These are phyloP conservation scores for Ennomos erosarius DNA, from an alignment of 2,888 invertebrate genomes.

Conservation along the genomic window DNA sequence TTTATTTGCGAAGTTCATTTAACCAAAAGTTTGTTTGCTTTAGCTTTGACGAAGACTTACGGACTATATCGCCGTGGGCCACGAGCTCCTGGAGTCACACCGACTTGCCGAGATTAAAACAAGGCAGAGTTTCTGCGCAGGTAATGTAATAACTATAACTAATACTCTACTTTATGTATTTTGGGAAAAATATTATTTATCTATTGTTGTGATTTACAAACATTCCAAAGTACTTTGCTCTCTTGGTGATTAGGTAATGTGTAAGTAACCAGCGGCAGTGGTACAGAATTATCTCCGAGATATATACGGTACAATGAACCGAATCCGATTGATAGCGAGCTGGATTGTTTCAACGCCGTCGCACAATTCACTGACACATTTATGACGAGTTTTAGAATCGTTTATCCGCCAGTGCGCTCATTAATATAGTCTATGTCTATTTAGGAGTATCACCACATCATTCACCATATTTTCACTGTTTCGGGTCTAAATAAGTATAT, in stretches of 20 bases:
- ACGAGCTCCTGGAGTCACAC: constrained; percentile 92
- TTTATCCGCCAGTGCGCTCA: background rate
- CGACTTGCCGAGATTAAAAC: constrained; percentile 89
- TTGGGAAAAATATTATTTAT: constrained; percentile 7
- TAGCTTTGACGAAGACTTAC: constrained; percentile 87
- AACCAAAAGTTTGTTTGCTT: constrained; percentile 38
- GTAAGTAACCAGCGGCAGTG: constrained; percentile 27
- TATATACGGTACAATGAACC: constrained; percentile 48
- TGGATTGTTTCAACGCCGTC: constrained; percentile 50
- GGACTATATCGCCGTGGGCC: constrained; percentile 90
- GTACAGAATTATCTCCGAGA: constrained; percentile 42
- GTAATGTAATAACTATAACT: constrained; percentile 60
- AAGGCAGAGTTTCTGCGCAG: constrained; percentile 92
- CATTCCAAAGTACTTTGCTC: constrained; percentile 17
- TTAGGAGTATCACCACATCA: too few relatives aligned
- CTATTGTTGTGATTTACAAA: constrained; percentile 16
- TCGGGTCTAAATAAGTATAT: too few relatives aligned
- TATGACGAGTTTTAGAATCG: constrained; percentile 20
- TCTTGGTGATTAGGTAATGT: constrained; percentile 30
- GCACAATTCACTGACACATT: constrained; percentile 42
- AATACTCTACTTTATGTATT: constrained; percentile 5
- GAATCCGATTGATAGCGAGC: constrained; percentile 49
- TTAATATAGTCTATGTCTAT: background rate
- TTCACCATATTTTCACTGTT: too few relatives aligned
- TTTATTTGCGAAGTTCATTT: constrained; percentile 26